These are phyloP conservation scores for Copidosoma floridanum DNA, from an alignment of 1,140 invertebrate genomes.

Conservation along the genomic window DNA sequence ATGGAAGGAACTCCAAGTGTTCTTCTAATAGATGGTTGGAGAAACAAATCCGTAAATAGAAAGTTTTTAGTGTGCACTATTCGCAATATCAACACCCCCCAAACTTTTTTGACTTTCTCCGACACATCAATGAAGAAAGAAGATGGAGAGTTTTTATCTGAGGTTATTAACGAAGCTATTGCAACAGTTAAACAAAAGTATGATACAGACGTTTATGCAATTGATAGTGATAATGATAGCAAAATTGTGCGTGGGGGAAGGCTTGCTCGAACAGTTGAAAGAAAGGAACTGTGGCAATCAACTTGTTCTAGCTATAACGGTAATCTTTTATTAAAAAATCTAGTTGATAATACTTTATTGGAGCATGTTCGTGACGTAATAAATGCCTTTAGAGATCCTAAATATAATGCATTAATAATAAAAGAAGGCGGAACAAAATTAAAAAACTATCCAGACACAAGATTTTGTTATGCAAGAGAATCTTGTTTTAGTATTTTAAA, in stretches of 20 bases:
- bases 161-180: not conserved
- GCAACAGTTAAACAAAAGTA: not conserved
- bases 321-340: not conserved
- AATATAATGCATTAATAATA: not conserved
- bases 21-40: not conserved
- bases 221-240: not conserved
- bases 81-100: not conserved
- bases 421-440: not conserved
- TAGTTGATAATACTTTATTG: not conserved
- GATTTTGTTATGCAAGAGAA: not conserved
- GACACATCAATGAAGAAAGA: not conserved
- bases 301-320: not conserved
- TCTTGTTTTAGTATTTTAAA: not conserved
- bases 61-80: not conserved
- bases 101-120: not conserved
- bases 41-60: not conserved
- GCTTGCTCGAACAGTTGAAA: not conserved
- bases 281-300: not conserved
- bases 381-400: not conserved
- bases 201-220: not conserved
- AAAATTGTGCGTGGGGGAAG: not conserved
- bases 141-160: not conserved
- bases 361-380: not conserved
- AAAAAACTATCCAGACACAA: slow-evolving; percentile 2
- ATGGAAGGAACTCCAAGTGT: not conserved